Conservation (phyloP, 2,113 vertebrate species). For the Crotalus viridis region DNA sequence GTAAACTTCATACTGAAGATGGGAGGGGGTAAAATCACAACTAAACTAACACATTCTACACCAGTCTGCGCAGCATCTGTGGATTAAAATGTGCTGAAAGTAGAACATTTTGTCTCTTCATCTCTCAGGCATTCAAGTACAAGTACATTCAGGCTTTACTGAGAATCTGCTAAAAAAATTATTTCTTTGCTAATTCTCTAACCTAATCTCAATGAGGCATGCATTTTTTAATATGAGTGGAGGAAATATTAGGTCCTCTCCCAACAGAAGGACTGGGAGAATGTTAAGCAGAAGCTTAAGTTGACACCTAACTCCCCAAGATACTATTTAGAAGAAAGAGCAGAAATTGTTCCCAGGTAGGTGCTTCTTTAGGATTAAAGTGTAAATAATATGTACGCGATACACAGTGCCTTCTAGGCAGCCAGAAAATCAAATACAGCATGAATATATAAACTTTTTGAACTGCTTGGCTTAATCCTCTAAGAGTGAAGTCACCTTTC, state of each 20-base stretch:
- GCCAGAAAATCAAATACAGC: neutral
- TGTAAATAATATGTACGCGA: neutral
- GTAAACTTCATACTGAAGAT: slow-evolving; percentile 69
- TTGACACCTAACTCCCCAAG: neutral
- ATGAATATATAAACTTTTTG: neutral
- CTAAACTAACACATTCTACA: slow-evolving; percentile 75
- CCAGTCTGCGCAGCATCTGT: slow-evolving; percentile 80
- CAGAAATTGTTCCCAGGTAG: neutral
- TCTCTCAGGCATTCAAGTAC: slow-evolving; percentile 74
- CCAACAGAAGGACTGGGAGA: slow-evolving; percentile 26
- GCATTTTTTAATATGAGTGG: slow-evolving; percentile 20
- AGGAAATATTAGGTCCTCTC: neutral
- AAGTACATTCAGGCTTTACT: slow-evolving; percentile 66
- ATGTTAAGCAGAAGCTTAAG: slow-evolving; percentile 23
- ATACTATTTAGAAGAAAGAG: neutral
- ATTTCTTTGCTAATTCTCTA: slow-evolving; percentile 61
- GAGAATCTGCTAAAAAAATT: slow-evolving; percentile 64
- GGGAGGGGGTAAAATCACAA: slow-evolving; percentile 65
- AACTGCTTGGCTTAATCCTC: neutral
- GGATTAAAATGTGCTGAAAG: slow-evolving; percentile 81
- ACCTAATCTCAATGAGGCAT: slow-evolving; percentile 41
- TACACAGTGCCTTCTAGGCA: neutral
- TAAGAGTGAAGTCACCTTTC: neutral
- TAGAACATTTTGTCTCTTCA: slow-evolving; percentile 81
- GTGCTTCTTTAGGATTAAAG: neutral